Base-by-base conservation (phyloP, 2,113 vertebrate species). In the Chinchilla lanigera region DNA sequence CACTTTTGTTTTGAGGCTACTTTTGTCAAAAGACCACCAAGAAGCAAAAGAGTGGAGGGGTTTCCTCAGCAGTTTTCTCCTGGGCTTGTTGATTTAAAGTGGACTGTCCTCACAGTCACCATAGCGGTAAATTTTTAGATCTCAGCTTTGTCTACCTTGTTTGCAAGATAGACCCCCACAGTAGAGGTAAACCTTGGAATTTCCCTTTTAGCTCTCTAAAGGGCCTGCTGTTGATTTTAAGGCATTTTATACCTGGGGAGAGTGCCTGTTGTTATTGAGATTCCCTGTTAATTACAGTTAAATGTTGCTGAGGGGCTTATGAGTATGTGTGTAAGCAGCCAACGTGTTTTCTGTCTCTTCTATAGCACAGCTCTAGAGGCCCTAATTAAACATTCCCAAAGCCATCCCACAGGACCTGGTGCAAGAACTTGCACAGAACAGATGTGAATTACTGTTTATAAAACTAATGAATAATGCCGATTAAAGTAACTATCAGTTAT, bases 391-490 rank as follows among this genome's bases (percentile, higher is more conserved):
- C 47, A 33, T 56, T 92, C 81, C 65, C 67, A 92, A 44, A 61
- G 16, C 54, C 47, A 11, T 35, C 50, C 8, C 35, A 35, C 4
- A 85, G 87, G 33, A 95, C 35, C 38, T 93, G 44, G 52, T 80
- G 1, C n/a, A 90, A 87, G 61, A 78, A 58, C 47, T 83, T 71
- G 13, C 44, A 54, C 58, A 7, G 35, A 90, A 61, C 47, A 90
- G 30, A 85, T 93, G 96, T 95, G 92, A 93, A 58, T 85, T 4
- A 16, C 28, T 41, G 44, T 95, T 71, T 90, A 26, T 89, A 84
- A 92, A 91, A 78, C 52, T 60, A 86, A 83, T 89, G 85, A 88
- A 19, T 82, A 63, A 44, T 33, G n/a, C 71, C 58, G 19, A 89
- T 91, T 78, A 83, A 93, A 61, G 69, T 75, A 63, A 60, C 52